phyloP scores from a whole-genome alignment of 2,797 vertebrate species.

The Sarcoramphus papa region DNA sequence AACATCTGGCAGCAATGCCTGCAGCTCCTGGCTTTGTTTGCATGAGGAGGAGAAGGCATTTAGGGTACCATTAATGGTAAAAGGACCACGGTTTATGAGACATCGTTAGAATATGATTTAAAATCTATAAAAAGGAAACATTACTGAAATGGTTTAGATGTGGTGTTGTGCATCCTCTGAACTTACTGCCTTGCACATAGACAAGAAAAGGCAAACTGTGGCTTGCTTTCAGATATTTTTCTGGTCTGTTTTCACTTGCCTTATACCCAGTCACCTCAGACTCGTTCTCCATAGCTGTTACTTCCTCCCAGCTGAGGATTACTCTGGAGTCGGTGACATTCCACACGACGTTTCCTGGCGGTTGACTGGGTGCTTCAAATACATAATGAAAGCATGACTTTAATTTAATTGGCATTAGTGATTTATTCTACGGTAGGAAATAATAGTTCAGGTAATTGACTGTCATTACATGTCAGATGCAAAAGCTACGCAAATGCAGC shows the following conservation, averaged over 20 bases:
- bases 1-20: neutral
- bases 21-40: neutral
- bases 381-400: constrained; percentile 23
- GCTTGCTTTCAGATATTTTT: neutral
- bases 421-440: neutral
- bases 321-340: constrained; percentile 89
- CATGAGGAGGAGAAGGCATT: neutral
- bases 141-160: neutral
- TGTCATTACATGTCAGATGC: neutral
- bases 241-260: constrained; percentile 69
- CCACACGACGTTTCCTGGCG: constrained; percentile 90
- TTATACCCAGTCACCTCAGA: constrained; percentile 92
- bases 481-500: neutral
- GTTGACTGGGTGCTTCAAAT: constrained; percentile 86
- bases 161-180: neutral
- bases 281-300: constrained; percentile 88
- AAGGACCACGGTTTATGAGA: neutral
- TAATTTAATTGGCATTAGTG: neutral
- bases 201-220: neutral
- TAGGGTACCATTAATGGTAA: too few species aligned
- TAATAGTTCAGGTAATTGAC: constrained; percentile 11
- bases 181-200: neutral
- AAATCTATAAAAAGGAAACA: neutral
- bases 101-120: neutral
- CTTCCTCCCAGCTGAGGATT: constrained; percentile 89